A percentile compares a stretch with the other conserved stretches of the same genome.
Conservation (phyloP, 2,797 vertebrate genomes). For the Poecilia picta region DNA sequence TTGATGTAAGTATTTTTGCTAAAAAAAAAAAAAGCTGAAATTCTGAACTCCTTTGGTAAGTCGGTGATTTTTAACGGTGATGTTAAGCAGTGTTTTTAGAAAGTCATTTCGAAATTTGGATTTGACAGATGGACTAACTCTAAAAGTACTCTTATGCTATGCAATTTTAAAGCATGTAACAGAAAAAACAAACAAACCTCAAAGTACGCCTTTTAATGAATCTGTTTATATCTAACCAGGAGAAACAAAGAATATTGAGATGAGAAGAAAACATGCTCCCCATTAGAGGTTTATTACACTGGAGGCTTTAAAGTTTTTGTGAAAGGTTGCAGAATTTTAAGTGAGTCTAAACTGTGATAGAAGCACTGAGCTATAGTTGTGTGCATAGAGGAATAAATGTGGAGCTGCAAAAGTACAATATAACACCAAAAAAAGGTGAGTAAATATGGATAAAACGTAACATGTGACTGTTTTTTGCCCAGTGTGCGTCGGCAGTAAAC, state of each 20-base stretch:
- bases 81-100: not conserved
- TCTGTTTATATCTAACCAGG: slow-evolving; percentile 26
- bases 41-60: not conserved
- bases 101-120: not conserved
- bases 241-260: slow-evolving; percentile 33
- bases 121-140: not conserved
- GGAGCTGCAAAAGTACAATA: not conserved
- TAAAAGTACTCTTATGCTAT: not conserved
- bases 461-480: not conserved
- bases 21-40: not conserved
- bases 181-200: not conserved
- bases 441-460: not conserved
- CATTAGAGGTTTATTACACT: slow-evolving; percentile 60
- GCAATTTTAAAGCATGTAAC: not conserved
- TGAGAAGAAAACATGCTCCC: slow-evolving; percentile 24
- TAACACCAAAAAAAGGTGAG: not conserved
- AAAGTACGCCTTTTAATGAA: not conserved
- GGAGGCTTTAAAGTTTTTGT: slow-evolving; percentile 55
- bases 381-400: slow-evolving; percentile 8
- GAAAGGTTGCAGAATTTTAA: slow-evolving; percentile 60
- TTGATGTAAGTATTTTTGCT: not conserved
- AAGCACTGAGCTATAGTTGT: slow-evolving; percentile 40
- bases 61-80: not conserved
- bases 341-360: slow-evolving; percentile 51
- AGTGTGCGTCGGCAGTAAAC: not conserved